These are phyloP conservation scores for Athalia rosae DNA, from an alignment of 2,888 invertebrate species.

Conservation along the genomic window DNA sequence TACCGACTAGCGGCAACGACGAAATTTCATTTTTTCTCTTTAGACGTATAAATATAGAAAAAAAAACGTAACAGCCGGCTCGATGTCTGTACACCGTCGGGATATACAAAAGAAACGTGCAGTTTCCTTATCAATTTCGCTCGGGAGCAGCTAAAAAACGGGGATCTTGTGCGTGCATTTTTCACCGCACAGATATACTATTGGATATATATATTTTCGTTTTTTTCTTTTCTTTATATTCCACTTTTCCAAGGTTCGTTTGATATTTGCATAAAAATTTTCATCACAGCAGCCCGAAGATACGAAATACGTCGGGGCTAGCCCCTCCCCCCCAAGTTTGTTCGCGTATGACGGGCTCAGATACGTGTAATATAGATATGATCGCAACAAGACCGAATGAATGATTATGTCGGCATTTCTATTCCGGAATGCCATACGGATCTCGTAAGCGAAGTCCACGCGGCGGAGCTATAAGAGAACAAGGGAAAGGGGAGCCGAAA, in stretches of 20 bases:
- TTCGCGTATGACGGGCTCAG: neutral
- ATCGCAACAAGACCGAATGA: slow-evolving; percentile 45
- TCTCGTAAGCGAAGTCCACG: slow-evolving; percentile 25
- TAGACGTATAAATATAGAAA: too few relatives aligned
- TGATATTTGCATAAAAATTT: slow-evolving; percentile 39
- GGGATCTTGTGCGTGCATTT: too few relatives aligned
- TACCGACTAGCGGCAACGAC: too few relatives aligned
- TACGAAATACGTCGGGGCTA: slow-evolving; percentile 5
- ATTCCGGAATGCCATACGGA: slow-evolving; percentile 47
- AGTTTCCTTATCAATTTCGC: slow-evolving; percentile 13
- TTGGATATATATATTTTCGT: too few relatives aligned
- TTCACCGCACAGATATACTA: too few relatives aligned
- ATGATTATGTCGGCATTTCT: slow-evolving; percentile 42
- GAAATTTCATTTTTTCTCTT: too few relatives aligned
- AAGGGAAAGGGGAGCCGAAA: neutral
- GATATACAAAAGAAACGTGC: too few relatives aligned
- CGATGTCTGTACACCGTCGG: too few relatives aligned
- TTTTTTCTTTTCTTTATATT: slow-evolving; percentile 10
- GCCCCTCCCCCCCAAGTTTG: neutral
- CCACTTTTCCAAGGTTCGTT: slow-evolving; percentile 18
- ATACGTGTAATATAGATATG: slow-evolving; percentile 17
- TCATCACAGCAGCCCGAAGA: slow-evolving; percentile 32
- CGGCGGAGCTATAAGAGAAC: slow-evolving; percentile 11
- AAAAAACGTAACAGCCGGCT: too few relatives aligned
- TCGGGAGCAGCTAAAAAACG: neutral